Base-by-base conservation (phyloP, 1,140 invertebrate species). In the Drosophila insularis region DNA sequence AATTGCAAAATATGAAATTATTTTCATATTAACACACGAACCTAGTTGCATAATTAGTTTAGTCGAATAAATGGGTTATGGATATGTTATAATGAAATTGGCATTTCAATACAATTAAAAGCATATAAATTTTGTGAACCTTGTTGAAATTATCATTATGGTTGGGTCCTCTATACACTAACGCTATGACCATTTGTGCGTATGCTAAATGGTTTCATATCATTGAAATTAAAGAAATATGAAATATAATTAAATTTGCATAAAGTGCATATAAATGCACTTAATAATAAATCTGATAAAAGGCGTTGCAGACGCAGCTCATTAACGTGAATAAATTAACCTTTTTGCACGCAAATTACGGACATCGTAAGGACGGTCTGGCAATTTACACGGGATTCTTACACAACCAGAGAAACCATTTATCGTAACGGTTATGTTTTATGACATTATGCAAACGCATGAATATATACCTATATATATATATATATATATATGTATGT, bases 321-420 rank as follows among this genome's bases (percentile, higher is more conserved):
- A 86, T 87, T 86, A 86, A 82, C 82, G 76, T 79, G 75, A 74
- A 87, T 87, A 89, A 86, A 87, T 87, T 77, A 86, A 80, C 55
- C 73, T 74, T 73, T 80, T 78, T 71, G 54, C 64, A 17, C 68
- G 62, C 62, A 81, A 78, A 81, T 81, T 78, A 81, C 82, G 70
- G 71, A 56, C 58, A 66, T 59, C 54, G 56, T 63, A 54, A 39
- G 60, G 10, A 64, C 63, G 55, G 35, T 19, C 14, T 53, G 70
- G 23, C 61, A 65, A 68, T 74, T 58, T 74, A 74, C 55, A 55
- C 55, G 32, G 46, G 31, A 68, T 35, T 50, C 40, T 67, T 58
- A 58, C 10, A 19, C n/a, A 64, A n/a, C 7, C 61, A 4, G 10
- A 11, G 32, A 53, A 27, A 56, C 54, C 65, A 61, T 74, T 74